These are phyloP conservation scores for Athalia cordata DNA, from an alignment of 2,888 invertebrate species.

Conservation along the genomic window DNA sequence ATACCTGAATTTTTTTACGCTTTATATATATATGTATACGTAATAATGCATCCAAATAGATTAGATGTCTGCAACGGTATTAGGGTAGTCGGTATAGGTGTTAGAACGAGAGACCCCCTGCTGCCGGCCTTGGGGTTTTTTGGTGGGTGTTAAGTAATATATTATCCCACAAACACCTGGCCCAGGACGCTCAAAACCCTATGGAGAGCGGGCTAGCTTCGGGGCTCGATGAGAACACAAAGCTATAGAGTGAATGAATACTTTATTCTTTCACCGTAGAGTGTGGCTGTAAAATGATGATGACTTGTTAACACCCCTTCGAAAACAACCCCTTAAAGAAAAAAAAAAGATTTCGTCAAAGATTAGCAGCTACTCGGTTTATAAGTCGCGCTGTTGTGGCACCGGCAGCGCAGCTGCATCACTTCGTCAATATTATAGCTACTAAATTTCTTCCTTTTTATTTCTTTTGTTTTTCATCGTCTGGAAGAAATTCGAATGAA, in stretches of 20 bases:
- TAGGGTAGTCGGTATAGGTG: slow-evolving; percentile 8
- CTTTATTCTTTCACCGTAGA: slow-evolving; percentile 50
- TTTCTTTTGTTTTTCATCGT: neutral
- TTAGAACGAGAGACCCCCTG: slow-evolving; percentile 51
- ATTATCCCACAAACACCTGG: slow-evolving; percentile 68
- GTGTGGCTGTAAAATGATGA: slow-evolving; percentile 47
- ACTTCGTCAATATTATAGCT: too few species aligned
- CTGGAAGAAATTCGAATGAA: neutral
- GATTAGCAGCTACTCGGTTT: neutral
- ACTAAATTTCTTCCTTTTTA: neutral
- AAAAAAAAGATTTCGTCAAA: slow-evolving; percentile 23
- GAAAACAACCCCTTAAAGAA: slow-evolving; percentile 7
- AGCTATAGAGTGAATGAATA: slow-evolving; percentile 2
- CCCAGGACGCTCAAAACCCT: slow-evolving; percentile 33
- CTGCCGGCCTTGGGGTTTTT: slow-evolving; percentile 50
- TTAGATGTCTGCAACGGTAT: slow-evolving; percentile 39
- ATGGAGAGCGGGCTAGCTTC: neutral
- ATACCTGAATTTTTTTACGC: neutral
- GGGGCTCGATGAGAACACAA: slow-evolving; percentile 11
- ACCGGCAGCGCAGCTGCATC: too few species aligned
- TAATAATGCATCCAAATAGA: slow-evolving; percentile 53
- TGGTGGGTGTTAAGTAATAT: slow-evolving; percentile 69
- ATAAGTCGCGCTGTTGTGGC: neutral
- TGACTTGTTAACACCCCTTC: slow-evolving; percentile 57
- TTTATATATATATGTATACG: slow-evolving; percentile 11